Evolutionary conservation across 1,140 invertebrate genomes (phyloP), one percentile per base, ranked within the genome.

Genomic region (Drosophila baimaii): DNA sequence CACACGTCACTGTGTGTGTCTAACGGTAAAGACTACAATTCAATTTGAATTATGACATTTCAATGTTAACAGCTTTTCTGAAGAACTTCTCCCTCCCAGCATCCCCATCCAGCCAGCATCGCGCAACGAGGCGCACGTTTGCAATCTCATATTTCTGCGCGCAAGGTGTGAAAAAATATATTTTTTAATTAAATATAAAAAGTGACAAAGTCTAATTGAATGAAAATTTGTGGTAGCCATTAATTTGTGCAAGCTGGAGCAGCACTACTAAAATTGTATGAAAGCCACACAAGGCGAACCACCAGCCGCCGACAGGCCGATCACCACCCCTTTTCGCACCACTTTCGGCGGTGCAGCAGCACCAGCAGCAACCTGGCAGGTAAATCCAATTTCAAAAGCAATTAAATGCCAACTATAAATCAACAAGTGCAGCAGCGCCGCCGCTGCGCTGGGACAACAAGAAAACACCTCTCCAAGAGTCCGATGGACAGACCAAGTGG

Each of bases 341-440:
- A 31, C 15, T 59, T 44, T 65, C 21, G 19, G 37, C 10, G 51
- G 29, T 33, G 46, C 23, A 23, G 35, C 39, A 52, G 19, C n/a
- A 51, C 15, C 41, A 29, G 49, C 41, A 13, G 31, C 37, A 13
- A 49, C 51, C 44, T 25, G 49, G 35, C 41, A 62, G 65, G 77
- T 66, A 81, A 90, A 90, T 83, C 79, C 86, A 90, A 90, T 90
- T 90, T 84, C 74, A 88, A 90, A 90, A 83, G 82, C 88, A 90
- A 90, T 90, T 90, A 90, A 90, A 88, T 64, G 62, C 65, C 64
- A 65, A 63, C 83, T 73, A 90, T 90, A 90, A 90, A 90, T 90
- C 88, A 90, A 90, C 84, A 90, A 88, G 83, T 86, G 83, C 83
- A 86, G 7, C 66, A 69, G n/a, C n/a, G n/a, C n/a, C n/a, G n/a